Conservation (phyloP, 2,113 vertebrate species). For the Antechinus flavipes region DNA sequence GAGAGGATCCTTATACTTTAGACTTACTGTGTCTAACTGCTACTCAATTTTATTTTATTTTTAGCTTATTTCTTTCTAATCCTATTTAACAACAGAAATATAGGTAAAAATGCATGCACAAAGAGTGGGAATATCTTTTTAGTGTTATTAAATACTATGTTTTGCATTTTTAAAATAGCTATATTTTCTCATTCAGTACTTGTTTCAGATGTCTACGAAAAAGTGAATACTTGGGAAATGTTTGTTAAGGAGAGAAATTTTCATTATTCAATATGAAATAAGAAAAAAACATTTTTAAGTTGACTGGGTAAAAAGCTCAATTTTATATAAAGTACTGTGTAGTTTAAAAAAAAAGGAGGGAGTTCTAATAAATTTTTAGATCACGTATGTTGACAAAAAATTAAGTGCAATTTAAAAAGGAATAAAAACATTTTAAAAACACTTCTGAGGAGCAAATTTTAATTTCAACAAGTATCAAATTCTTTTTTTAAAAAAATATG, state of each 20-base stretch:
- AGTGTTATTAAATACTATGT: constrained; percentile 66
- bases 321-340: constrained; percentile 20
- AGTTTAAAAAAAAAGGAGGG: constrained; percentile 53
- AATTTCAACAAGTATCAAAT: constrained; percentile 70
- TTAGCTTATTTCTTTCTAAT: constrained; percentile 73
- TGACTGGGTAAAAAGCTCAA: constrained; percentile 9
- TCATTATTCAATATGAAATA: constrained; percentile 80
- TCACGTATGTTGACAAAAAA: constrained; percentile 71
- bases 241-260: constrained; percentile 78
- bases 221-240: constrained; percentile 69
- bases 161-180: constrained; percentile 57
- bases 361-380: constrained; percentile 58
- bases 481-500: constrained; percentile 62
- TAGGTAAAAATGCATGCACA: constrained; percentile 71
- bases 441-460: constrained; percentile 63
- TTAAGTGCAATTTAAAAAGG: constrained; percentile 61
- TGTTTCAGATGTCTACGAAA: constrained; percentile 77
- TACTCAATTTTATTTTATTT: constrained; percentile 75
- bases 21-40: constrained; percentile 70
- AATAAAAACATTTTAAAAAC: constrained; percentile 74
- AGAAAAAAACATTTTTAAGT: constrained; percentile 66
- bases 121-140: constrained; percentile 73
- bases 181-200: constrained; percentile 60
- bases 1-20: constrained; percentile 77
- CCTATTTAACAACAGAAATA: constrained; percentile 76